A percentile compares a stretch with the other conserved stretches of the same genome.
phyloP scores from a whole-genome alignment of 1,140 invertebrate species.

The Coptotermes formosanus region DNA sequence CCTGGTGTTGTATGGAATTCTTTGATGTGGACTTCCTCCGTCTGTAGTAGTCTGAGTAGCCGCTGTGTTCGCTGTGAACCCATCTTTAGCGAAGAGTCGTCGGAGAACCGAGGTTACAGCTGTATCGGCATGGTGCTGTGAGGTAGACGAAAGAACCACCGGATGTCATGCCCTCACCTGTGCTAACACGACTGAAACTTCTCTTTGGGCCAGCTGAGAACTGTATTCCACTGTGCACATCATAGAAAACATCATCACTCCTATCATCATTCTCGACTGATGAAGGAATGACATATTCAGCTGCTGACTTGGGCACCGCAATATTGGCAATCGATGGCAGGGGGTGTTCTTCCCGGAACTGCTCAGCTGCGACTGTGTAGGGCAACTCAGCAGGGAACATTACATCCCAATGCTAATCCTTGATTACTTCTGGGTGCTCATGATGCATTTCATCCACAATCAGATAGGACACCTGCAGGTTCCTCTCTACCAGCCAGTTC shows the following conservation, averaged over 20 bases:
- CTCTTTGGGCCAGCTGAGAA: constrained; percentile 58
- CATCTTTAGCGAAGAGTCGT: constrained; percentile 71
- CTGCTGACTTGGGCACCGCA: constrained; percentile 57
- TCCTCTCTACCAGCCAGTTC: constrained; percentile 87
- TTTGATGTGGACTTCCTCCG: background rate
- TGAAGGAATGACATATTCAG: constrained; percentile 63
- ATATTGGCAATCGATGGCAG: constrained; percentile 82
- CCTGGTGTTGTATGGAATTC: constrained; percentile 23
- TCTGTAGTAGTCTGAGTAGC: background rate
- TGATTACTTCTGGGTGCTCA: constrained; percentile 81
- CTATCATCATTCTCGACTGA: constrained; percentile 71
- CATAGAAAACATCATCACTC: constrained; percentile 48
- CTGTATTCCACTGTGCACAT: constrained; percentile 66
- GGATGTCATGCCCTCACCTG: constrained; percentile 39
- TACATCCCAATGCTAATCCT: constrained; percentile 89
- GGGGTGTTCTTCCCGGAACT: constrained; percentile 75
- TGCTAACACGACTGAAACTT: constrained; percentile 37
- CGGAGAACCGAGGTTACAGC: constrained; percentile 75
- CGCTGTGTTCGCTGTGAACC: constrained; percentile 47
- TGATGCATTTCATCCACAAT: constrained; percentile 93
- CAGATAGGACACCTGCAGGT: constrained; percentile 84
- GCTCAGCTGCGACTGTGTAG: constrained; percentile 77
- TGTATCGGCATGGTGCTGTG: constrained; percentile 64
- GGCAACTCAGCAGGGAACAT: constrained; percentile 81
- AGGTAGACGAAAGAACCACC: constrained; percentile 49